phyloP scores from a whole-genome alignment of 1,140 invertebrate species.

The Drosophila malerkotliana region DNA sequence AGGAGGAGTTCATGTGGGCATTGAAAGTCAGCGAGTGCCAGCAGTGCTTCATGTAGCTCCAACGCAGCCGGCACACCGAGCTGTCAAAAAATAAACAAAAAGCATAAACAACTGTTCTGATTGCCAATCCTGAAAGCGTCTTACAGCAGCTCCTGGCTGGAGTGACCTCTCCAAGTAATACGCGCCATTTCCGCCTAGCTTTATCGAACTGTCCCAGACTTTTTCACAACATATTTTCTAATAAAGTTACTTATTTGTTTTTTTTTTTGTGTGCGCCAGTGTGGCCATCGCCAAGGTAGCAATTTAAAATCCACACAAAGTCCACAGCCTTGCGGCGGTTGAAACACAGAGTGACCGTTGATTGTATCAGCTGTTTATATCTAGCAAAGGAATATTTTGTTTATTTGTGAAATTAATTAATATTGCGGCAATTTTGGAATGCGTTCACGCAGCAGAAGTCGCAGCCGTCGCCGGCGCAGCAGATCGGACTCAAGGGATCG shows the following conservation, averaged over 20 bases:
- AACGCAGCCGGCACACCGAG: conserved; percentile 48
- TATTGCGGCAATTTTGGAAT: conserved; percentile 2
- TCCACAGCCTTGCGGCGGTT: background rate
- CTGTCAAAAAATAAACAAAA: conserved; percentile 25
- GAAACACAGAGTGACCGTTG: background rate
- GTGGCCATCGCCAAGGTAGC: too few species aligned
- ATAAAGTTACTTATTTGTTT: background rate
- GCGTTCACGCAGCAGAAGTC: conserved; percentile 59
- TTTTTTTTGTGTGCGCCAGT: background rate
- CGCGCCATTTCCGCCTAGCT: conserved; percentile 37
- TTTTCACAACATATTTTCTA: conserved; percentile 11
- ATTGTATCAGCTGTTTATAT: background rate
- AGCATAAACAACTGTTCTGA: background rate
- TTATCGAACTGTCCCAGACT: background rate
- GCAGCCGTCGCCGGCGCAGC: conserved; percentile 36
- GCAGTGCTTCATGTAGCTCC: conserved; percentile 75
- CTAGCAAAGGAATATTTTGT: background rate
- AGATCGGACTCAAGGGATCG: conserved; percentile 22
- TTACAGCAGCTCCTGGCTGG: conserved; percentile 45
- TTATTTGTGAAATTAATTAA: conserved; percentile 26
- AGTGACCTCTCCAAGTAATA: conserved; percentile 56
- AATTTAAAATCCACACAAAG: background rate
- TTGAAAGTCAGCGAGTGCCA: conserved; percentile 89
- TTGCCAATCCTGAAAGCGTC: background rate
- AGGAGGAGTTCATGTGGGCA: conserved; percentile 90